These are phyloP conservation scores for Macrotis lagotis DNA, from an alignment of 2,113 vertebrate genomes.

Conservation along the genomic window DNA sequence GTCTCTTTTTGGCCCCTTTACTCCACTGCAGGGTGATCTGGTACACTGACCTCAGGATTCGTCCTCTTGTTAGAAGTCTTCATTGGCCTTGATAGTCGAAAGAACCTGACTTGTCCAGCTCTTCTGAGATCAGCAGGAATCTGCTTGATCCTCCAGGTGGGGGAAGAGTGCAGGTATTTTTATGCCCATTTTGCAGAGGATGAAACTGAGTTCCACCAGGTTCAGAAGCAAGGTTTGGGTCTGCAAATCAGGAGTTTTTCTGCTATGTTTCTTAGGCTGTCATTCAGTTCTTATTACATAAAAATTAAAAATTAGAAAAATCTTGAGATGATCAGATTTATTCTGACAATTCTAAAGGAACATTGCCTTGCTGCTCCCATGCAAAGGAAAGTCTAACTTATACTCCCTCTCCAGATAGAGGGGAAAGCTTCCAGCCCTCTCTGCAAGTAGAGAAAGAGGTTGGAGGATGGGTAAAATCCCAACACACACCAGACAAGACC, in stretches of 20 bases:
- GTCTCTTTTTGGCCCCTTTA: neutral
- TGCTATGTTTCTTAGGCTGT: neutral
- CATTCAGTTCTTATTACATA: neutral
- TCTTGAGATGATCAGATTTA: accelerated
- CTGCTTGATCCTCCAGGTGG: neutral
- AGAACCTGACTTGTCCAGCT: neutral
- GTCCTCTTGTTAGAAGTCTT: neutral
- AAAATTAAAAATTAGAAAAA: accelerated
- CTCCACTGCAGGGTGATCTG: neutral
- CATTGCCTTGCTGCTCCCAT: neutral
- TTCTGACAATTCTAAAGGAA: accelerated
- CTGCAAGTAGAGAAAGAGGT: too few relatives aligned
- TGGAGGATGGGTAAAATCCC: too few relatives aligned
- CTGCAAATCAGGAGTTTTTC: neutral
- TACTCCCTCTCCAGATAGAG: neutral
- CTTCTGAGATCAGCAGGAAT: neutral
- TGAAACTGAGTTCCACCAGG: neutral
- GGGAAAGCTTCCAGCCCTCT: neutral
- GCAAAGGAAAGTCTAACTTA: accelerated
- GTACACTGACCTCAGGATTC: neutral
- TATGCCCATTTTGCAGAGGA: neutral
- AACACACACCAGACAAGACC: too few relatives aligned
- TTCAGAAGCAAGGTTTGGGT: neutral
- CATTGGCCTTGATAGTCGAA: neutral
- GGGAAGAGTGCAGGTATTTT: neutral